phyloP scores from a whole-genome alignment of 2,113 vertebrate genomes.

The Oncorhynchus kisutch region DNA sequence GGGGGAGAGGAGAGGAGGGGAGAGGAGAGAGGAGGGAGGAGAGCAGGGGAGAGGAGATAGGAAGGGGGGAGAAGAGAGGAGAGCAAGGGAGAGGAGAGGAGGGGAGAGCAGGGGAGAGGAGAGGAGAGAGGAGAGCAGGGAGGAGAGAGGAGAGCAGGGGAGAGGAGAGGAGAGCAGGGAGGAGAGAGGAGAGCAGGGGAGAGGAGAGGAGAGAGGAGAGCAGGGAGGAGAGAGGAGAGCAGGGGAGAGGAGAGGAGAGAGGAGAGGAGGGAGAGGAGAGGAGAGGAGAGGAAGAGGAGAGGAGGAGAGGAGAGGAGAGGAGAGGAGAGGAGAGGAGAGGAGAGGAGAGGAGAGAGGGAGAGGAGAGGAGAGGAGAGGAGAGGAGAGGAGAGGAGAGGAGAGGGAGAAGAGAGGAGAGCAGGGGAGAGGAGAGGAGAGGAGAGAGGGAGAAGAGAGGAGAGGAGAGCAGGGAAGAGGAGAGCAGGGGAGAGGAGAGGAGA shows the following conservation, averaged over 20 bases:
- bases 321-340: conserved; percentile 11
- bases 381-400: too few relatives aligned
- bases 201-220: too few relatives aligned
- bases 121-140: too few relatives aligned
- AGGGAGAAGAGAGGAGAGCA: background rate
- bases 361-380: too few relatives aligned
- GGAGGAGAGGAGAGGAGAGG: background rate
- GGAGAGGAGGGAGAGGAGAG: background rate
- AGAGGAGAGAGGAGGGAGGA: accelerated
- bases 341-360: too few relatives aligned
- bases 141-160: background rate
- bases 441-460: too few relatives aligned
- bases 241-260: accelerated
- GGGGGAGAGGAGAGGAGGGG: accelerated
- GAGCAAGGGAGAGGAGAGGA: background rate
- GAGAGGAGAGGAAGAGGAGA: background rate
- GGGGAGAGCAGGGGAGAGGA: background rate
- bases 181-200: too few relatives aligned
- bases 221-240: accelerated
- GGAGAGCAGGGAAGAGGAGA: background rate
- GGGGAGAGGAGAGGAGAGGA: too few relatives aligned
- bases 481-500: background rate
- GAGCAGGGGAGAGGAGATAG: too few relatives aligned
- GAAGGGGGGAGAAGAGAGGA: background rate
- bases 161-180: too few relatives aligned